Evolutionary conservation across 1,140 invertebrate genomes (phyloP).

Genomic region (Drosophila triauraria): DNA sequence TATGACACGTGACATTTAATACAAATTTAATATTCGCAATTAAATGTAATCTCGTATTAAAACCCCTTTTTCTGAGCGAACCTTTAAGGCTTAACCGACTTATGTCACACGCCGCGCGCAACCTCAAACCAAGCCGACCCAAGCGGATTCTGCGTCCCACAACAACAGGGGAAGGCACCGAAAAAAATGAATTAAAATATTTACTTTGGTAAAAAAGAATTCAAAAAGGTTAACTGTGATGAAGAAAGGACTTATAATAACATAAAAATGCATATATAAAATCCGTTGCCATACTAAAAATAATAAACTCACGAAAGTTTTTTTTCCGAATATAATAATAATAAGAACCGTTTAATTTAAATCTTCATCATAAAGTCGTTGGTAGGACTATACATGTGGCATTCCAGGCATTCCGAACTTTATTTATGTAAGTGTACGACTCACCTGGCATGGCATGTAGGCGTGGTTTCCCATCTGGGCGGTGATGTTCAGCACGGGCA

Average conservation of each 20-base stretch:
- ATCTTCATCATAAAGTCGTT: background rate
- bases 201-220: too few relatives aligned
- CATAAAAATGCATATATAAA: too few relatives aligned
- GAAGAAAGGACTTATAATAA: too few relatives aligned
- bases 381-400: background rate
- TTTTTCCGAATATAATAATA: background rate
- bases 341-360: background rate
- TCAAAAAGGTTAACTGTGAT: too few relatives aligned
- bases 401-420: background rate
- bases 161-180: slow-evolving; percentile 7
- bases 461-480: slow-evolving; percentile 94
- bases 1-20: slow-evolving; percentile 48
- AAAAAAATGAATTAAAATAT: background rate
- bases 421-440: slow-evolving; percentile 6
- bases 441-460: slow-evolving; percentile 93
- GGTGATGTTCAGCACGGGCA: slow-evolving; percentile 89
- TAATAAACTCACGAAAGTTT: too few relatives aligned
- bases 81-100: slow-evolving; percentile 37
- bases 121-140: background rate
- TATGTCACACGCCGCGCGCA: slow-evolving; percentile 15
- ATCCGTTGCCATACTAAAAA: too few relatives aligned
- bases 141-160: slow-evolving; percentile 5
- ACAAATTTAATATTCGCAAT: slow-evolving; percentile 52
- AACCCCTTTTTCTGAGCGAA: slow-evolving; percentile 20
- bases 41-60: slow-evolving; percentile 47